Evolutionary conservation across 1,140 invertebrate species (phyloP), one percentile per base, ranked within the genome.

Genomic region (Drosophila melanica): DNA sequence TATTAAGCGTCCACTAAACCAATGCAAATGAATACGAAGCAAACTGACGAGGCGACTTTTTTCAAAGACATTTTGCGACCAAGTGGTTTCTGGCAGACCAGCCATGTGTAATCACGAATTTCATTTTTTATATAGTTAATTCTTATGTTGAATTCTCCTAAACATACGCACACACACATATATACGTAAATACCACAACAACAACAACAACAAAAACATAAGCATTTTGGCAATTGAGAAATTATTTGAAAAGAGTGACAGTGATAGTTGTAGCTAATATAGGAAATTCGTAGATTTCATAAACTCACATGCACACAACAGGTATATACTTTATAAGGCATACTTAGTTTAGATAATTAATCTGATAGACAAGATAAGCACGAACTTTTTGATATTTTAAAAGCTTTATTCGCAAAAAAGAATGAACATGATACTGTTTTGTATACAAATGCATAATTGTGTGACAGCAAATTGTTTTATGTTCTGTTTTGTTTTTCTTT

Each of bases 361-460:
- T 69, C 45, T 48, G 45, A 62, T 42, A 37, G 37, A 53, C n/a
- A 65, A 53, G 16, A 63, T 39, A 63, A 60, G 58, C 20, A 57
- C 57, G 33, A 59, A 68, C 14, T n/a, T 71, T 86, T 69, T 82
- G 63, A 89, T 82, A 82, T 84, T 77, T 79, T 64, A 42, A 73
- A 78, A 86, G 76, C 79, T 89, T 89, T 85, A 85, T 75, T 85
- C 70, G 66, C 60, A 57, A 64, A 64, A 60, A 53, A 54, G 66
- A 4, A 53, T 62, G n/a, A 16, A 54, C 30, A 64, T 39, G 27
- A 64, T 35, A 60, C 62, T 67, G 10, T 51, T 58, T 69, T 39
- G 12, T 73, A 62, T 20, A 54, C 42, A 45, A 64, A 64, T 27
- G 27, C 14, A 53, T 45, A 53, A 53, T 63, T 55, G 57, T 53